Evolutionary conservation across 2,797 vertebrate genomes (phyloP).

Genomic region (Anolis apletophallus): DNA sequence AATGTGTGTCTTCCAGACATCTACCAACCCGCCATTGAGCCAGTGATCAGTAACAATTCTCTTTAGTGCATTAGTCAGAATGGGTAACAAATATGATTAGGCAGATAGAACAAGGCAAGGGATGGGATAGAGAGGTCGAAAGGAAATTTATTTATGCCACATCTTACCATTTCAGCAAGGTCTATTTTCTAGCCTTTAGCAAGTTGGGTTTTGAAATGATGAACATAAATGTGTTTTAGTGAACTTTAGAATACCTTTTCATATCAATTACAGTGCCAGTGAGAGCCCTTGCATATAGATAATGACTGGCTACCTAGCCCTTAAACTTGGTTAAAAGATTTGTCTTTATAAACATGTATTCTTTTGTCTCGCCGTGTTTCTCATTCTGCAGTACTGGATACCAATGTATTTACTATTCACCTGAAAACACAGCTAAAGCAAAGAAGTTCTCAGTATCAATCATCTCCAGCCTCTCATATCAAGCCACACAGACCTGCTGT

Average conservation of each 20-base stretch:
- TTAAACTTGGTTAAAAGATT: slow-evolving; percentile 27
- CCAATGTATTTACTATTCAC: slow-evolving; percentile 99
- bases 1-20: no score
- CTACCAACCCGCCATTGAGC: no score
- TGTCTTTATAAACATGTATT: slow-evolving; percentile 44
- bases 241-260: slow-evolving; percentile 12
- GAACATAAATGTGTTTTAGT: slow-evolving; percentile 1
- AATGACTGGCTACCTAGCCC: slow-evolving; percentile 4
- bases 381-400: slow-evolving; percentile 91
- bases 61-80: slow-evolving; percentile 41
- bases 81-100: slow-evolving; percentile 11
- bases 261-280: background rate
- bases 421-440: slow-evolving; percentile 96
- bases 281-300: slow-evolving; percentile 15
- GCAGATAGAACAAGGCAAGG: background rate
- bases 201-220: slow-evolving; percentile 34
- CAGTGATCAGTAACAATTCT: background rate
- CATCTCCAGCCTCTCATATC: slow-evolving; percentile 93
- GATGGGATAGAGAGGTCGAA: background rate
- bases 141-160: background rate
- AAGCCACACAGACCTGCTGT: slow-evolving; percentile 89
- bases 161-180: slow-evolving; percentile 1
- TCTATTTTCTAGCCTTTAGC: slow-evolving; percentile 1
- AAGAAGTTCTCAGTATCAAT: slow-evolving; percentile 95
- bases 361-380: slow-evolving; percentile 51